Conservation (phyloP, 1,140 invertebrate genomes). For the Chlorops oryzae region DNA sequence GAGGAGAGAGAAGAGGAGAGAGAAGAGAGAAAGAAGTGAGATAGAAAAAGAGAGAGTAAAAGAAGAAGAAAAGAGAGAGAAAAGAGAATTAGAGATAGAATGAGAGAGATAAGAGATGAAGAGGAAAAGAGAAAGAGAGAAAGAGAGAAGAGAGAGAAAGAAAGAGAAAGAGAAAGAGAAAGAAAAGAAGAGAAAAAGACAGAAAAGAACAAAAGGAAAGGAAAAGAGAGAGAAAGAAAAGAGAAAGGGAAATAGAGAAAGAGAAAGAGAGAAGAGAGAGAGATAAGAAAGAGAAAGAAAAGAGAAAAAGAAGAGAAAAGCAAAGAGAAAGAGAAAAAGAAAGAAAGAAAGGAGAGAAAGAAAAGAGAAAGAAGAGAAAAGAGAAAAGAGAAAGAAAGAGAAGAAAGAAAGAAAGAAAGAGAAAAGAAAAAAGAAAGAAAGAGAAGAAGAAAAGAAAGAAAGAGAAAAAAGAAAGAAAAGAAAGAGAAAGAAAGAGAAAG, state of each 20-base stretch:
- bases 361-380: not conserved
- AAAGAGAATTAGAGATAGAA: no score
- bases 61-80: not conserved
- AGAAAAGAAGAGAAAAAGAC: not conserved
- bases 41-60: not conserved
- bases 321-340: not conserved
- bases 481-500: not conserved
- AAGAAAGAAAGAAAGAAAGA: not conserved
- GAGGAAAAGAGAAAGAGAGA: not conserved
- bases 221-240: not conserved
- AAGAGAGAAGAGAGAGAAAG: not conserved
- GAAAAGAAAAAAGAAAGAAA: not conserved
- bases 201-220: not conserved
- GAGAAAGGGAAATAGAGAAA: not conserved
- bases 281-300: not conserved
- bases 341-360: not conserved
- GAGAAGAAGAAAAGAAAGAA: not conserved
- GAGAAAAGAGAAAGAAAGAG: not conserved
- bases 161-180: not conserved
- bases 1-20: not conserved
- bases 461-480: not conserved
- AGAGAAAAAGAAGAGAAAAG: not conserved
- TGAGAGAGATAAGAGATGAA: not conserved
- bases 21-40: not conserved
- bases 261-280: not conserved